phyloP scores from a whole-genome alignment of 92 coral and sea anemone species.

The Porites evermanni region DNA sequence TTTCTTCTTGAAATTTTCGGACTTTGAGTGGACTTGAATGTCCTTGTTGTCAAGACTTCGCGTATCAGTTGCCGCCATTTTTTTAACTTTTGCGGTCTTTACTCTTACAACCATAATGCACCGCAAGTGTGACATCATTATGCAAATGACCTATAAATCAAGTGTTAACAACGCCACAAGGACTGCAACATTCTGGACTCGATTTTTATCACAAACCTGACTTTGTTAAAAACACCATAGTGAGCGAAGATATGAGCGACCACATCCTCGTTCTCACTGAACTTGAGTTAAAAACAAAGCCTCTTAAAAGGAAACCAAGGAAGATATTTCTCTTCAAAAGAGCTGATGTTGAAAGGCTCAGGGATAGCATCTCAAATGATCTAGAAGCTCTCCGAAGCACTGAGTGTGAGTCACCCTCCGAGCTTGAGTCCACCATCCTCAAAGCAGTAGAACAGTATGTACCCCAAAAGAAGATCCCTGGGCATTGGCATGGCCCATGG shows the following conservation, averaged over 20 bases:
- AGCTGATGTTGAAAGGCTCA: constrained; percentile 45
- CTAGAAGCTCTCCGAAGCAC: not conserved
- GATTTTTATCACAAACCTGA: not conserved
- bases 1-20: no score
- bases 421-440: constrained; percentile 29
- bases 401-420: constrained; percentile 5
- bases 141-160: no score
- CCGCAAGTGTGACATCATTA: no score
- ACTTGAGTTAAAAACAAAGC: constrained; percentile 21
- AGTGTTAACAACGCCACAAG: constrained; percentile 33
- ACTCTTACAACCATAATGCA: no score
- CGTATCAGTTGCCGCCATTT: no score
- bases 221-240: not conserved
- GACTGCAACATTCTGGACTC: constrained; percentile 29
- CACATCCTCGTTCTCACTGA: constrained; percentile 27
- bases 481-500: constrained; percentile 40
- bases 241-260: constrained; percentile 42
- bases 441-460: constrained; percentile 11
- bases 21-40: no score
- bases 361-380: not conserved
- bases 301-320: constrained; percentile 27
- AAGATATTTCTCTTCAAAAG: constrained; percentile 39
- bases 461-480: constrained; percentile 44
- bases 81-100: no score
- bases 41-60: no score